Evolutionary conservation across 2,888 invertebrate genomes (phyloP), one percentile per base, ranked within the genome.

Genomic region (Helleia helle): DNA sequence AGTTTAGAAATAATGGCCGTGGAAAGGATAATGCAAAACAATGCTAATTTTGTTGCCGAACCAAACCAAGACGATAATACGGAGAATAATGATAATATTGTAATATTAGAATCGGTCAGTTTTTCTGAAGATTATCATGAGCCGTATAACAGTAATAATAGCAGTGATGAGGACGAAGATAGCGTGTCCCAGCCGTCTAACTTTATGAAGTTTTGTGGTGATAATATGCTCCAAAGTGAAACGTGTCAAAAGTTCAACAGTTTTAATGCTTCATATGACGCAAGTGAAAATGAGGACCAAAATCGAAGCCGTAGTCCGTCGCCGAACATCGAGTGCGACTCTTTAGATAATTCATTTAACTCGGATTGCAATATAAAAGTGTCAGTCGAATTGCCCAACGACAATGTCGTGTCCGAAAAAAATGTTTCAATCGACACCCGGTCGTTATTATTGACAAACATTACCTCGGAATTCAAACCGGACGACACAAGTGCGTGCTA

Each of bases 201-300:
- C 44, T 70, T 75, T 53, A 65, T 67, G 31, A 72, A 72, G 42
- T 77, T 71, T 60, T 71, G 76, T 49, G 74, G 81, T 45, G 61
- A 73, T 60, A 81, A 77, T 58, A 83, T 84, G 83, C 65, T 84
- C 17, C 73, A 67, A 61, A 81, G 81, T 57, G 83, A 84, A 62
- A 76, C 71, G 14, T 76, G 73, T 56, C 72, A 79, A 56, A 64
- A 67, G 51, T 83, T 65, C 57, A 80, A 81, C 58, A 81, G 83
- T 65, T 83, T 83, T 67, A 70, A 64, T 58, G 71, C 72, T 36
- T 63, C 70, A 46, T 71, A 70, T 62, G 73, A 72, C 51, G 62
- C 65, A 47, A 68, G 63, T 55, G 58, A 63, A 57, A 65, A 69
- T 62, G 55, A 63, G 58, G 62, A 65, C 50, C 59, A 60, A 62